These are phyloP conservation scores for Allygus modestus DNA, from an alignment of 2,888 invertebrate genomes.

Conservation along the genomic window DNA sequence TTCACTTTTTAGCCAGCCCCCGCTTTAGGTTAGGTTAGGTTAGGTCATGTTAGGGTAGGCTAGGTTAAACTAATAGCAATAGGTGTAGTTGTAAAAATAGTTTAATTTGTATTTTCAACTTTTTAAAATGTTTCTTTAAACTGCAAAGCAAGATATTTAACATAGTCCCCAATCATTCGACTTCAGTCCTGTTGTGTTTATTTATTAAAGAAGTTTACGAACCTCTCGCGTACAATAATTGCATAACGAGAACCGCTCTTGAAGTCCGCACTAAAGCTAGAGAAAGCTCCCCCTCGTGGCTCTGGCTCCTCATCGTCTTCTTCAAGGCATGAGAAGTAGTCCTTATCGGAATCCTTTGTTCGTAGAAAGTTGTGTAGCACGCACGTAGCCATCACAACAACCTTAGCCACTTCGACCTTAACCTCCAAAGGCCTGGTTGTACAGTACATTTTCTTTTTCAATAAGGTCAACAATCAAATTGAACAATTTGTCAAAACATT, in stretches of 20 bases:
- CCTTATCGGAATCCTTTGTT: constrained; percentile 34
- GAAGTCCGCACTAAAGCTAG: not conserved
- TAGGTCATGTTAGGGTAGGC: too few relatives aligned
- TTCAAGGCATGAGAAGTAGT: constrained; percentile 22
- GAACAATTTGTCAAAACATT: too few relatives aligned
- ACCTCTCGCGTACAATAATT: constrained; percentile 26
- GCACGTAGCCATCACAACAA: constrained; percentile 43
- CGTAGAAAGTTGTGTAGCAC: constrained; percentile 44
- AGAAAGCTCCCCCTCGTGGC: constrained; percentile 25
- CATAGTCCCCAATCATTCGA: too few relatives aligned
- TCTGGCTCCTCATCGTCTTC: not conserved
- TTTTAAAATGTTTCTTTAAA: too few relatives aligned
- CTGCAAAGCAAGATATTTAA: too few relatives aligned
- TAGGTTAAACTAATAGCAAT: too few relatives aligned
- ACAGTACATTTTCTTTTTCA: too few relatives aligned
- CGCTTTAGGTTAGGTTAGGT: too few relatives aligned
- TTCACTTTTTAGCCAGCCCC: too few relatives aligned
- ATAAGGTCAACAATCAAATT: too few relatives aligned
- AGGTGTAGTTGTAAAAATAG: too few relatives aligned
- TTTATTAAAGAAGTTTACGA: constrained; percentile 21
- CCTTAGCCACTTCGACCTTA: constrained; percentile 41
- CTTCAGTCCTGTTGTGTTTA: not conserved
- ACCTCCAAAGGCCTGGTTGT: constrained; percentile 46
- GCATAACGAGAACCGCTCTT: constrained; percentile 35
- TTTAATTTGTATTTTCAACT: too few relatives aligned